phyloP scores from a whole-genome alignment of 2,113 vertebrate species.

The Xiphophorus hellerii region DNA sequence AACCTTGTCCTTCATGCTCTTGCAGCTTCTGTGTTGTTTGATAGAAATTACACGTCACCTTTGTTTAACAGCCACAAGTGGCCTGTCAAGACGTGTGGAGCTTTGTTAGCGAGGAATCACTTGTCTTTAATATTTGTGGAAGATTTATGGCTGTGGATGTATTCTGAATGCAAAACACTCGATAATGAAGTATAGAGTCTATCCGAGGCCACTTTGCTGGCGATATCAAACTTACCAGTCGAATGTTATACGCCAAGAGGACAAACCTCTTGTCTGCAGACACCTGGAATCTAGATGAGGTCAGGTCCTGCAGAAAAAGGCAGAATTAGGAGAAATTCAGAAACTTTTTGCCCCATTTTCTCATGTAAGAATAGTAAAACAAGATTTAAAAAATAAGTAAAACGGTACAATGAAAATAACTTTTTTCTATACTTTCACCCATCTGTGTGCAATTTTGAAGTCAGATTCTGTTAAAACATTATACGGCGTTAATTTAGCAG shows the following conservation, averaged over 20 bases:
- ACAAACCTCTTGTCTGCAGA: conserved; percentile 82
- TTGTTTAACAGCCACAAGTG: conserved; percentile 45
- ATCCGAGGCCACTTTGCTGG: conserved; percentile 1
- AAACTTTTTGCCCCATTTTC: not conserved
- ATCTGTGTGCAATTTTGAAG: not conserved
- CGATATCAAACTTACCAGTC: conserved; percentile 71
- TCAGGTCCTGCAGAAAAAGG: conserved; percentile 59
- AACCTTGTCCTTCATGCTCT: conserved; percentile 22
- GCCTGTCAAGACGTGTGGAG: conserved; percentile 2
- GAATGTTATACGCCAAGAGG: conserved; percentile 79
- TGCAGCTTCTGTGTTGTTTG: conserved; percentile 36
- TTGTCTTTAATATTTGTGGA: conserved; percentile 42
- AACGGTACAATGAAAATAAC: not conserved
- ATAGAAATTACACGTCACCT: conserved; percentile 47
- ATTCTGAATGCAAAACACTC: conserved; percentile 4
- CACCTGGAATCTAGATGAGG: conserved; percentile 72
- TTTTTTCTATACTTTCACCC: not conserved
- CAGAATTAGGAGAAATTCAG: not conserved
- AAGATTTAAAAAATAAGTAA: not conserved
- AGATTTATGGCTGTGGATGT: conserved; percentile 30
- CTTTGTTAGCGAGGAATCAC: conserved; percentile 14
- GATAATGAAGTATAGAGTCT: not conserved
- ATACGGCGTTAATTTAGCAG: not conserved
- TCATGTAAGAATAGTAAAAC: not conserved
- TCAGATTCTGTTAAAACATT: not conserved